A percentile compares a stretch with the other conserved stretches of the same genome.
These are phyloP conservation scores for Galemys pyrenaicus DNA, from an alignment of 2,113 vertebrate genomes.

Conservation along the genomic window DNA sequence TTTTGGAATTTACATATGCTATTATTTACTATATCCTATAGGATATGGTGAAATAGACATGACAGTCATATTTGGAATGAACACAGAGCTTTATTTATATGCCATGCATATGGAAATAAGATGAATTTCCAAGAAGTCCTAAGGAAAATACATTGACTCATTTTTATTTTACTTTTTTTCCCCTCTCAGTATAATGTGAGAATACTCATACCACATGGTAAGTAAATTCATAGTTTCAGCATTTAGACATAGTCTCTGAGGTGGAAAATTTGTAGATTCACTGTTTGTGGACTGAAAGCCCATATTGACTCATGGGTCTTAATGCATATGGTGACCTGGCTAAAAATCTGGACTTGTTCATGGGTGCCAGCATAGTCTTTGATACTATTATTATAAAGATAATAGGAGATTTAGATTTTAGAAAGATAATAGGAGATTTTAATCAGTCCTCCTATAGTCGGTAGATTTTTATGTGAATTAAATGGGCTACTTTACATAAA, in stretches of 20 bases:
- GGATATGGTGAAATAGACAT: conserved; percentile 66
- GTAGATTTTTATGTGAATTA: background rate
- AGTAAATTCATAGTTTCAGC: background rate
- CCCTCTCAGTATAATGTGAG: background rate
- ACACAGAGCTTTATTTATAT: conserved; percentile 69
- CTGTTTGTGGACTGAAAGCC: background rate
- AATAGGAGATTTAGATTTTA: background rate
- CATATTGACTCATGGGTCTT: background rate
- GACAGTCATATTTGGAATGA: conserved; percentile 62
- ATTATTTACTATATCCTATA: conserved; percentile 68
- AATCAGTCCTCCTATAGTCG: background rate
- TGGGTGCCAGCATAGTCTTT: background rate
- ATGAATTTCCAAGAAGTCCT: conserved; percentile 63
- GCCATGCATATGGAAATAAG: conserved; percentile 75
- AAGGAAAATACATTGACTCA: conserved; percentile 60
- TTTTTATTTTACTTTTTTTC: conserved; percentile 48
- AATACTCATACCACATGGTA: background rate
- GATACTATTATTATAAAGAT: background rate
- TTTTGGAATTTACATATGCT: conserved; percentile 51
- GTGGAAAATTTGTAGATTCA: background rate
- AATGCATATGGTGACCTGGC: no score
- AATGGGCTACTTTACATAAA: background rate
- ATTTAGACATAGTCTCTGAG: background rate
- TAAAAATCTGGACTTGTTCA: background rate
- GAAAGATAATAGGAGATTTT: background rate